Evolutionary conservation across 2,888 invertebrate genomes (phyloP).

Genomic region (Yponomeuta sedellus): DNA sequence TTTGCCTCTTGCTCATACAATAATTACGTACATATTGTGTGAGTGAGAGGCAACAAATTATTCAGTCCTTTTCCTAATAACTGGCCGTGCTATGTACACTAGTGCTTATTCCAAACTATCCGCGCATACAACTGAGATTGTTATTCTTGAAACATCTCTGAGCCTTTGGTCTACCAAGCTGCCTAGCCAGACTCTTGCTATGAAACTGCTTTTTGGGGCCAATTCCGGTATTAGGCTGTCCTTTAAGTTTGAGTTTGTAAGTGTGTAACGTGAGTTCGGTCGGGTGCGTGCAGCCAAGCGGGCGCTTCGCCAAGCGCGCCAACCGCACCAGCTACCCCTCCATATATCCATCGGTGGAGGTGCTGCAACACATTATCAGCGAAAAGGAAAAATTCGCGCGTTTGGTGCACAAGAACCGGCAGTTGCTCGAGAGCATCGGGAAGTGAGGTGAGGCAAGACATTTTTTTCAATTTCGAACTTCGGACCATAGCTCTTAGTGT

Average conservation of each 20-base stretch:
- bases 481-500: too few species aligned
- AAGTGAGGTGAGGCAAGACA: constrained; percentile 50
- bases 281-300: not conserved
- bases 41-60: too few species aligned
- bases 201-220: not conserved
- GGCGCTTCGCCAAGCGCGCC: not conserved
- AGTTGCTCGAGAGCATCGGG: constrained; percentile 50
- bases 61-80: too few species aligned
- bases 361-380: constrained; percentile 48
- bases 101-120: too few species aligned
- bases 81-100: too few species aligned
- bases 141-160: too few species aligned
- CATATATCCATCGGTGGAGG: constrained; percentile 56
- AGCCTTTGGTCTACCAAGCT: too few species aligned
- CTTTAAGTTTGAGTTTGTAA: not conserved
- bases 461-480: not conserved
- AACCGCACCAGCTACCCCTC: constrained; percentile 48
- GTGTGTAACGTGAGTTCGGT: constrained; percentile 2
- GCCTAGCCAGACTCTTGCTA: too few species aligned
- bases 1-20: too few species aligned
- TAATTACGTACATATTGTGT: too few species aligned
- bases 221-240: not conserved
- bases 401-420: constrained; percentile 31
- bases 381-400: constrained; percentile 41
- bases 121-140: too few species aligned